These are phyloP conservation scores for Vesta saturnalis DNA, from an alignment of 2,888 invertebrate genomes.

Conservation along the genomic window DNA sequence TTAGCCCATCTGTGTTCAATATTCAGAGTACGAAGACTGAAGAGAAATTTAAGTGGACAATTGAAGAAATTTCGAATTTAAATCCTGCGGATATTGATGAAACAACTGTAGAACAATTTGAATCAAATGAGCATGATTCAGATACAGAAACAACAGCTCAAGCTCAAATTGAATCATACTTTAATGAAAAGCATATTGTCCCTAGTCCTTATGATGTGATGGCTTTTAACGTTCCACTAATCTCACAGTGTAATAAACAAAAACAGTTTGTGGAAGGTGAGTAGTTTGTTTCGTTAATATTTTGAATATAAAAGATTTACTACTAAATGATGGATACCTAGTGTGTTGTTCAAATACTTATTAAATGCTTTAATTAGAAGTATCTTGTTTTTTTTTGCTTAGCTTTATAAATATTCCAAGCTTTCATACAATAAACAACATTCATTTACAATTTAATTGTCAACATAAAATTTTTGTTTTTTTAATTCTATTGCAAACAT, in stretches of 20 bases:
- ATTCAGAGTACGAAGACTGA: constrained; percentile 59
- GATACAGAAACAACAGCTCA: constrained; percentile 72
- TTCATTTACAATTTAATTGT: no score
- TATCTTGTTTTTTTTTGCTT: no score
- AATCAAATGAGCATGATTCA: constrained; percentile 71
- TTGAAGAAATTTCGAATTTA: constrained; percentile 74
- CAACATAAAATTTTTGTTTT: no score
- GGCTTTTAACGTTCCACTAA: constrained; percentile 34
- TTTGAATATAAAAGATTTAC: no score
- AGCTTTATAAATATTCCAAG: no score
- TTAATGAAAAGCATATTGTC: constrained; percentile 58
- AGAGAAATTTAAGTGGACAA: constrained; percentile 73
- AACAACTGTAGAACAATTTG: constrained; percentile 69
- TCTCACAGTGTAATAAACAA: constrained; percentile 38
- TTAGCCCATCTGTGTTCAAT: constrained; percentile 60
- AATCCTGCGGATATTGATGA: constrained; percentile 76
- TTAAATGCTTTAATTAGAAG: no score
- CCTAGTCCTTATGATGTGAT: constrained; percentile 58
- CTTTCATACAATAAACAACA: no score
- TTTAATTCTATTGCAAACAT: no score
- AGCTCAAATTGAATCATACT: constrained; percentile 71
- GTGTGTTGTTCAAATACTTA: no score
- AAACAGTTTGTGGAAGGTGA: constrained; percentile 23
- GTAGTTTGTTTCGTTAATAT: no score
- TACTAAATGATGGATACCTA: no score